phyloP scores from a whole-genome alignment of 1,140 invertebrate species.

The Dryas iulia region DNA sequence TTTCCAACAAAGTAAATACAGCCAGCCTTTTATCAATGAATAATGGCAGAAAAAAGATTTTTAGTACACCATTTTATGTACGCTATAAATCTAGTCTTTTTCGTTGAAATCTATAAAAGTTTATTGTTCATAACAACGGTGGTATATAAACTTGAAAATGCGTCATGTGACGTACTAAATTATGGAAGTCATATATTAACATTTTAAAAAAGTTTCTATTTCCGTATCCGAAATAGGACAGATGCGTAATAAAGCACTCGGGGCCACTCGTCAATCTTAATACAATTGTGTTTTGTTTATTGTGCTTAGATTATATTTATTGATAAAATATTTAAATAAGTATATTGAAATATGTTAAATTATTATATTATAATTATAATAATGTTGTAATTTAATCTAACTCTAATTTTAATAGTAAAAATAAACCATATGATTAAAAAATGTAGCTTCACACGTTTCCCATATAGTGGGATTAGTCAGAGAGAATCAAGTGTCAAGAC shows the following conservation, averaged over 20 bases:
- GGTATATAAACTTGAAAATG: conserved; percentile 1
- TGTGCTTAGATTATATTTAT: not conserved
- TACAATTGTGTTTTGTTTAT: not conserved
- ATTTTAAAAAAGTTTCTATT: not conserved
- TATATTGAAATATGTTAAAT: no score
- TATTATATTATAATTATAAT: no score
- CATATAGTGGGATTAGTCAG: no score
- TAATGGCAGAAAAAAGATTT: not conserved
- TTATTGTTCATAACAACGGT: not conserved
- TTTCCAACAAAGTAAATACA: conserved; percentile 6
- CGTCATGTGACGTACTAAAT: conserved; percentile 11
- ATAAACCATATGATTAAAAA: no score
- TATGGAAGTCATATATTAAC: conserved; percentile 8
- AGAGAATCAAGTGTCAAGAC: no score
- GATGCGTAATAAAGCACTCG: not conserved
- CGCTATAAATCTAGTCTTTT: not conserved
- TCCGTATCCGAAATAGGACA: not conserved
- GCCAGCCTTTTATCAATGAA: conserved; percentile 13
- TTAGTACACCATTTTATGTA: not conserved
- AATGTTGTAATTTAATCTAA: not conserved
- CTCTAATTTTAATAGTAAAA: no score
- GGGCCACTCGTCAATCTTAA: not conserved
- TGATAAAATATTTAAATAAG: not conserved
- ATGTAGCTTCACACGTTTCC: no score
- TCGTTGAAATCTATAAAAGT: not conserved